Evolutionary conservation across 2,888 invertebrate genomes (phyloP), one percentile per base, ranked within the genome.

Genomic region (Mactromeris polynyma): DNA sequence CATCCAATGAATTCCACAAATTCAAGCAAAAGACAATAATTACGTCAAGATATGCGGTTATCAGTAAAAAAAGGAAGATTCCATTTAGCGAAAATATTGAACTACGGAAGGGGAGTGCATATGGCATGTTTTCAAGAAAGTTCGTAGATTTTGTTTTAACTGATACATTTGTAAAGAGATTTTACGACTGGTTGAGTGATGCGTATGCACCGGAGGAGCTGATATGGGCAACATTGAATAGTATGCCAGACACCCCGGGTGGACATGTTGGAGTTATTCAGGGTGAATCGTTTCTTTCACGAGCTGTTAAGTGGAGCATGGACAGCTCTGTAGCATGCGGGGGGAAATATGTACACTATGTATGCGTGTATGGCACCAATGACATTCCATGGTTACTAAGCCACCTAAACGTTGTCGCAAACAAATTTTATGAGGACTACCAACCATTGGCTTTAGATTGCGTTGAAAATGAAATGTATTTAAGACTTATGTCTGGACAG

Each of bases 171-270:
- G 94, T 94, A 0, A 86, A 88, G 38, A 92, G 93, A 40, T 94
- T 96, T 69, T 82, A 95, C 7, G 84, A 89, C 7, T 96, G 96
- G 96, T 87, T 96, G 40, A 92, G 94, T 14, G 95, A 96, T 81
- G 95, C 95, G 0, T 94, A 94, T 81, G 94, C 96, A 0, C 95
- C 96, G 1, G 96, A 96, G 81, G 96, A 96, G 91, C 93, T 94
- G 54, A 92, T 95, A 51, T 96, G 96, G 96, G 95, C 96, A 0
- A 95, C 96, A 0, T 87, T 96, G 21, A 96, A 96, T 90, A 89
- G 94, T 19, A 84, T 96, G 9, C 94, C 93, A 0, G 89, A 90
- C 40, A 94, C 94, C 21, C 96, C 95, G 4, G 96, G 94, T 21
- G 95, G 93, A 26, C 69, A 93, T 88, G 46, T 64, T 17, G 51